Evolutionary conservation across 2,888 invertebrate genomes (phyloP).

Genomic region (Miltochrista miniata): DNA sequence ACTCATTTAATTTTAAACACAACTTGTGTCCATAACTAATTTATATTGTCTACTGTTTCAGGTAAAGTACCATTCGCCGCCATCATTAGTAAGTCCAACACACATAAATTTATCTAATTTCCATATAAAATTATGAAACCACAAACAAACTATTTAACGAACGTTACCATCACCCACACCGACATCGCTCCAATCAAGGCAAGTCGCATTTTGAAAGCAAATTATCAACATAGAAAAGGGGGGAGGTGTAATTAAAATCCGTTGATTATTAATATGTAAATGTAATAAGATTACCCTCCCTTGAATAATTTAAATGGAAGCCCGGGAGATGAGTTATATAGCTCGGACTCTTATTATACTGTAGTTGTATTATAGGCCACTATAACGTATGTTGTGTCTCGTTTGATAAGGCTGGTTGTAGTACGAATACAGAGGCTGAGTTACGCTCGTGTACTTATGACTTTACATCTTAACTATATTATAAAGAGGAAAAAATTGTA

Average conservation of each 20-base stretch:
- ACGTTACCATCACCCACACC: constrained; percentile 63
- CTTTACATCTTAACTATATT: constrained; percentile 17
- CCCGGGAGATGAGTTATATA: constrained; percentile 79
- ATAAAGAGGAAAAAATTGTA: no score
- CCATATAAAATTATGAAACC: constrained; percentile 44
- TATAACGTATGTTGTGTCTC: constrained; percentile 56
- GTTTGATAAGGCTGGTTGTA: constrained; percentile 59
- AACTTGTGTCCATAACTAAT: constrained; percentile 9
- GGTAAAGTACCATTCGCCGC: constrained; percentile 51
- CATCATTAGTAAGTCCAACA: constrained; percentile 41
- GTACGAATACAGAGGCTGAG: constrained; percentile 18
- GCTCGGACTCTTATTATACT: constrained; percentile 69
- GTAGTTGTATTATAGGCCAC: constrained; percentile 59
- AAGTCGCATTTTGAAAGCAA: constrained; percentile 81
- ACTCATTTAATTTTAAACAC: no score
- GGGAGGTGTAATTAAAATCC: constrained; percentile 97
- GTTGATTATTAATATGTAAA: constrained; percentile 98
- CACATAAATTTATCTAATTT: constrained; percentile 31
- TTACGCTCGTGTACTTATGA: constrained; percentile 26
- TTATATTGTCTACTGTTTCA: constrained; percentile 44
- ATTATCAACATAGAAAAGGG: constrained; percentile 76
- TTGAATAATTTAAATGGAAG: constrained; percentile 88
- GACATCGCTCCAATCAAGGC: constrained; percentile 70
- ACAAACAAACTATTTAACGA: constrained; percentile 68
- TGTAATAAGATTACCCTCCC: constrained; percentile 98